These are phyloP conservation scores for Aramus guarauna DNA, from an alignment of 2,113 vertebrate species.

Conservation along the genomic window DNA sequence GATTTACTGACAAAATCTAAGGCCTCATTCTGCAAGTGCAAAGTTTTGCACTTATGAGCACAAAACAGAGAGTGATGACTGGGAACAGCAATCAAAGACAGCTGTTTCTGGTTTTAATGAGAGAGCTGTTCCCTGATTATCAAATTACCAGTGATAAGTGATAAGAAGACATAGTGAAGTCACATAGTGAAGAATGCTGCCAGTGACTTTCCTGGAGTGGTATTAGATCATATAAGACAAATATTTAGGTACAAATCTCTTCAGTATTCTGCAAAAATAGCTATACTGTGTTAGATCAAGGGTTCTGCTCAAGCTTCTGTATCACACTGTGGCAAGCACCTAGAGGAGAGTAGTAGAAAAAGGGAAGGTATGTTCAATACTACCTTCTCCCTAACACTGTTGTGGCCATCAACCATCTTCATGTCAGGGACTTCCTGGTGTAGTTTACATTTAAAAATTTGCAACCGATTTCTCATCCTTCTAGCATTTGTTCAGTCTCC, in stretches of 20 bases:
- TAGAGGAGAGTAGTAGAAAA: not conserved
- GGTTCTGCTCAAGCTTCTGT: not conserved
- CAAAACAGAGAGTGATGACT: not conserved
- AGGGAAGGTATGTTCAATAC: not conserved
- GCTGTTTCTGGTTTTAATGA: not conserved
- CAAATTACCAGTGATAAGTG: not conserved
- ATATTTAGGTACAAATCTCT: not conserved
- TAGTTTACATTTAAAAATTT: not conserved
- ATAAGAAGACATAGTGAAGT: conserved; percentile 15
- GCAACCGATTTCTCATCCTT: not conserved
- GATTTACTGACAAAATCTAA: not conserved
- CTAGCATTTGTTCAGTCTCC: not conserved
- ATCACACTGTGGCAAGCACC: not conserved
- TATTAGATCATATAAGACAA: not conserved
- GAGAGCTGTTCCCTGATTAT: not conserved
- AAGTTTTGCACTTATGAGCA: not conserved
- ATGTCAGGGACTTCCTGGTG: not conserved
- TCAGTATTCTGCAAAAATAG: not conserved
- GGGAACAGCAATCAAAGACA: not conserved
- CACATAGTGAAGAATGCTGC: not conserved
- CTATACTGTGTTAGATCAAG: not conserved
- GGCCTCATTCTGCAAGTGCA: not conserved
- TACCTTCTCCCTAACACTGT: not conserved
- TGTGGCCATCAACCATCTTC: not conserved
- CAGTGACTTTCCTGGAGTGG: not conserved